Percentiles rank a stretch among this genome's conserved stretches.
Conservation (phyloP, 2,797 vertebrate species). For the Catharus ustulatus region DNA sequence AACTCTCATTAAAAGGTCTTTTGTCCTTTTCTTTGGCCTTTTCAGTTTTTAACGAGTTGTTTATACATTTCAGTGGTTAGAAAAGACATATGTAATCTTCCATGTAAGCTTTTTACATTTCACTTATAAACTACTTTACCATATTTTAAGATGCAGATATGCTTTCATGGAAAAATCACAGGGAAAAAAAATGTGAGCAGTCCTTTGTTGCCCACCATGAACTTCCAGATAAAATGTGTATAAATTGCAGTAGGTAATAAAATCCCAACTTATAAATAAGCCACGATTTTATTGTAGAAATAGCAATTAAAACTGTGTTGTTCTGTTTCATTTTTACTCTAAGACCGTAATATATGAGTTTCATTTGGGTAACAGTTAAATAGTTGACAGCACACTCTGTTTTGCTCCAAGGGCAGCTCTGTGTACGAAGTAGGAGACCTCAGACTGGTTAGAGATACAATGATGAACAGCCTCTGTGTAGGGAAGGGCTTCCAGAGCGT, state of each 20-base stretch:
- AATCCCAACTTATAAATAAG: constrained; percentile 73
- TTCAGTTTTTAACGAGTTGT: constrained; percentile 72
- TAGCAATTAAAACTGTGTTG: constrained; percentile 71
- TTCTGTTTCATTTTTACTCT: constrained; percentile 66
- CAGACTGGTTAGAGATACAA: neutral
- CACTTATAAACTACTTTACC: constrained; percentile 80
- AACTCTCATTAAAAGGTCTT: constrained; percentile 70
- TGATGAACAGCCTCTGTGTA: constrained; percentile 32
- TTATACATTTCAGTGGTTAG: constrained; percentile 75
- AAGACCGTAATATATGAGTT: constrained; percentile 69
- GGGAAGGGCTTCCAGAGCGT: constrained; percentile 33
- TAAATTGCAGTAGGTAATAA: constrained; percentile 76
- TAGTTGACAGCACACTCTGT: constrained; percentile 37
- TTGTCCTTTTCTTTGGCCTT: constrained; percentile 71
- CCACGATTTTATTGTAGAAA: constrained; percentile 74
- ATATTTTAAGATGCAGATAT: constrained; percentile 74
- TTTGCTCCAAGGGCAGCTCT: constrained; percentile 17
- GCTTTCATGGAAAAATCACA: constrained; percentile 64
- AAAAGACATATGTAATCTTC: constrained; percentile 80
- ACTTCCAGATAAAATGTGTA: constrained; percentile 70
- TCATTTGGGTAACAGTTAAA: constrained; percentile 59
- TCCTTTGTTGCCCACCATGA: constrained; percentile 72
- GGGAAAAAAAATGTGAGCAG: constrained; percentile 60
- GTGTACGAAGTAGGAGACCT: neutral
- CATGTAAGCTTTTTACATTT: constrained; percentile 78